phyloP scores from a whole-genome alignment of 2,113 vertebrate species.

The Chrysemys picta region DNA sequence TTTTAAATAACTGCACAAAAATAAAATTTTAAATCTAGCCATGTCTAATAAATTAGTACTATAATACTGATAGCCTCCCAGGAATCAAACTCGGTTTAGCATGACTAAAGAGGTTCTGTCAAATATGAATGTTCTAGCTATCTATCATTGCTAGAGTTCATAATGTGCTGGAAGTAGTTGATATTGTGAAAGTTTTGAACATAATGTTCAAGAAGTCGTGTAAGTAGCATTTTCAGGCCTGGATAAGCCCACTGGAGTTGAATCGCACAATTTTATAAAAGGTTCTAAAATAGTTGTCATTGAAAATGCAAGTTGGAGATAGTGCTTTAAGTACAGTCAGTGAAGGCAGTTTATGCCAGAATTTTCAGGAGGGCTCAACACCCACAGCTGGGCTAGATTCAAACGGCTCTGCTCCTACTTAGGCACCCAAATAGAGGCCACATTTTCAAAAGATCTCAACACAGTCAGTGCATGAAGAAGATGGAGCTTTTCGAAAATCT shows the following conservation, averaged over 20 bases:
- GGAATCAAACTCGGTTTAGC: conserved; percentile 61
- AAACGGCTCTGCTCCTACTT: background rate
- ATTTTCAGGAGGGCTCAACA: background rate
- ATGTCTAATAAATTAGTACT: conserved; percentile 73
- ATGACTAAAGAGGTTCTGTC: conserved; percentile 64
- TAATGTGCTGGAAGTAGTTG: background rate
- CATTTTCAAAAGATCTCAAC: background rate
- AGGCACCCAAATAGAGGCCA: background rate
- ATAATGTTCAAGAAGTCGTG: background rate
- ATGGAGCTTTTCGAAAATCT: background rate
- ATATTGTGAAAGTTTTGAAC: conserved; percentile 3
- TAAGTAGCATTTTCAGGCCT: background rate
- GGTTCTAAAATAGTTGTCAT: background rate
- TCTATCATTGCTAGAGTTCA: background rate
- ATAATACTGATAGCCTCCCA: conserved; percentile 75
- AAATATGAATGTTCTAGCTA: conserved; percentile 23
- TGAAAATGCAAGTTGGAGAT: background rate
- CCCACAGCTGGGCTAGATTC: background rate
- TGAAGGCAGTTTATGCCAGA: background rate
- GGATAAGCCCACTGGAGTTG: background rate
- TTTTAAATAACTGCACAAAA: conserved; percentile 78
- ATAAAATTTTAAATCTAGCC: conserved; percentile 69
- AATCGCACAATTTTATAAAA: background rate
- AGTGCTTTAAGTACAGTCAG: background rate
- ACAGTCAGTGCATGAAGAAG: background rate